A percentile compares a stretch with the other conserved stretches of the same genome.
These are phyloP conservation scores for Axea sp. DNA, from an alignment of 2,888 invertebrate genomes.

Conservation along the genomic window DNA sequence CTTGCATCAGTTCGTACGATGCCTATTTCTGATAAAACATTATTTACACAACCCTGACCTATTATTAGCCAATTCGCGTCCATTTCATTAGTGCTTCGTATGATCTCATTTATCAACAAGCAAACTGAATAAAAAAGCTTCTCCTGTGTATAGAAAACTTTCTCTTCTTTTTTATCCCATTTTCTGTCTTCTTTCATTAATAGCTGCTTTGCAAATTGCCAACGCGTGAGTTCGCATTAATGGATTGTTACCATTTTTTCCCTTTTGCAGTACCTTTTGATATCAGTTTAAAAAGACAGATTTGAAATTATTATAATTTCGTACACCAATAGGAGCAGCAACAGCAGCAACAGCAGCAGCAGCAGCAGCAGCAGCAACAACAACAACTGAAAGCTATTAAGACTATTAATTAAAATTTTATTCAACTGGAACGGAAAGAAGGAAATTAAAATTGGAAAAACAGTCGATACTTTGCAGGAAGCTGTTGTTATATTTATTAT, in stretches of 20 bases:
- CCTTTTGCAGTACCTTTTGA: neutral
- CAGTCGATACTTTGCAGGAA: neutral
- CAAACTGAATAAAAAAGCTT: slow-evolving; percentile 25
- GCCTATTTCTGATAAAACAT: slow-evolving; percentile 60
- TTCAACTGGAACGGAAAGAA: too few relatives aligned
- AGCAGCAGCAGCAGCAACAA: too few relatives aligned
- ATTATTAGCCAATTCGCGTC: slow-evolving; percentile 61
- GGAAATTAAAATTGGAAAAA: too few relatives aligned
- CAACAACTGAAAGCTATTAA: too few relatives aligned
- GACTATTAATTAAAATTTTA: too few relatives aligned
- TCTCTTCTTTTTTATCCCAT: neutral
- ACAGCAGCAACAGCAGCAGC: too few relatives aligned
- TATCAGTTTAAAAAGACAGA: too few relatives aligned
- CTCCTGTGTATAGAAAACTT: slow-evolving; percentile 9
- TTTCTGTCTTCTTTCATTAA: slow-evolving; percentile 32
- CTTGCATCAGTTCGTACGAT: slow-evolving; percentile 28
- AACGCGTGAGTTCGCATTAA: slow-evolving; percentile 27
- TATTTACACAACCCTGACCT: slow-evolving; percentile 65
- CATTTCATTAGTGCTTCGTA: slow-evolving; percentile 58
- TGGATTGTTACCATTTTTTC: slow-evolving; percentile 31
- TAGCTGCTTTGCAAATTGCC: slow-evolving; percentile 23
- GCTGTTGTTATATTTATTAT: too few relatives aligned
- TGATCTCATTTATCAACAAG: slow-evolving; percentile 40
- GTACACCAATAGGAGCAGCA: too few relatives aligned
- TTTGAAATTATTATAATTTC: too few relatives aligned